Percentiles rank a stretch among this genome's conserved stretches.
Evolutionary conservation across 2,113 vertebrate species (phyloP).

Genomic region (Oreocharis arfaki): DNA sequence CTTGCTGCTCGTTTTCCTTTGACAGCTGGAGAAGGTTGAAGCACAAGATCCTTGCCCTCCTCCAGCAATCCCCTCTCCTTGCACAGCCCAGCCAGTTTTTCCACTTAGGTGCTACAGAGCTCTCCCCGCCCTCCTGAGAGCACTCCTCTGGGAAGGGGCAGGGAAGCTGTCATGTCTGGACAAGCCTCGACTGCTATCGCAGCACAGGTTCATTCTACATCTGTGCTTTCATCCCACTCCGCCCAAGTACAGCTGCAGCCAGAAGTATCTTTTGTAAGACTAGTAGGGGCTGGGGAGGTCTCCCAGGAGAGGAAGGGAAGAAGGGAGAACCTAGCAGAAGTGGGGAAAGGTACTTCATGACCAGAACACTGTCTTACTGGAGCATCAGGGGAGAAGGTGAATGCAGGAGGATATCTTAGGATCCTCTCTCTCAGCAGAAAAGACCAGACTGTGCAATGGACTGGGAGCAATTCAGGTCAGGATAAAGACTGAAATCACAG

Average conservation of each 20-base stretch:
- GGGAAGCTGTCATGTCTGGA: constrained; percentile 44
- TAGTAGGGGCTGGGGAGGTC: neutral
- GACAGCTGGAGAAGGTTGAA: neutral
- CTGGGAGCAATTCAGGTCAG: neutral
- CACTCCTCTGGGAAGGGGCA: constrained; percentile 52
- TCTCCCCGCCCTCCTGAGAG: constrained; percentile 46
- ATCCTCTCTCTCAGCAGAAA: neutral
- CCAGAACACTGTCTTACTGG: neutral
- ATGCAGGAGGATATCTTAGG: neutral
- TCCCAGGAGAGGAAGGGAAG: neutral
- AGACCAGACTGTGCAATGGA: neutral
- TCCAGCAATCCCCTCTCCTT: constrained; percentile 13
- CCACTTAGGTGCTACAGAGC: constrained; percentile 48
- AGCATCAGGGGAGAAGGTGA: neutral
- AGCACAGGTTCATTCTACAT: constrained; percentile 17
- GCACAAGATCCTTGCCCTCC: neutral
- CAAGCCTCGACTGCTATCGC: constrained; percentile 39
- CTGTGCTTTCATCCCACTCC: constrained; percentile 31
- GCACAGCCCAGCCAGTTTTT: constrained; percentile 63
- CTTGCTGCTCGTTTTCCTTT: neutral
- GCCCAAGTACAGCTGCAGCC: neutral
- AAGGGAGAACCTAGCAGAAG: neutral
- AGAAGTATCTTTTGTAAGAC: neutral
- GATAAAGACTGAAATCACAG: neutral
- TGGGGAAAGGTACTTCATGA: neutral